phyloP scores from a whole-genome alignment of 2,888 invertebrate genomes.

The Spodoptera picta region DNA sequence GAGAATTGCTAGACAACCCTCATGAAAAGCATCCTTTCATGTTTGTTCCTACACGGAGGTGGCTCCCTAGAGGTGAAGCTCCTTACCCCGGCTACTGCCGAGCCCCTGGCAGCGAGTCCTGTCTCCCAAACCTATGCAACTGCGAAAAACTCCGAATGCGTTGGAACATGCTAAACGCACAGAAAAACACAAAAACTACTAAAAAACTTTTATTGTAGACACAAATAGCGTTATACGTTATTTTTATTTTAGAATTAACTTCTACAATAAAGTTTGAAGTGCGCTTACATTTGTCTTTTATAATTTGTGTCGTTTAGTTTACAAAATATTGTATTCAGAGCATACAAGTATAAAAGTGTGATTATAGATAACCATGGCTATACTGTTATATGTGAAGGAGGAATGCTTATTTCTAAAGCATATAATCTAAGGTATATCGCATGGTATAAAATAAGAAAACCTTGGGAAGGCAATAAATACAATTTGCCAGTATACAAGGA shows the following conservation, averaged over 20 bases:
- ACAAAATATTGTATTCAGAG: conserved; percentile 15
- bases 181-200: too few relatives aligned
- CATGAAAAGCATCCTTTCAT: conserved; percentile 24
- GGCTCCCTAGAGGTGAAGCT: conserved; percentile 71
- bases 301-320: conserved; percentile 7
- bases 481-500: conserved; percentile 14
- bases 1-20: conserved; percentile 44
- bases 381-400: too few relatives aligned
- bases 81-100: conserved; percentile 83
- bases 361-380: conserved; percentile 1
- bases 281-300: conserved; percentile 14
- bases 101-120: conserved; percentile 70
- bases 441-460: background rate
- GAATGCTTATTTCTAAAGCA: too few relatives aligned
- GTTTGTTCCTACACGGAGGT: conserved; percentile 60
- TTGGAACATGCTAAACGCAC: conserved; percentile 58
- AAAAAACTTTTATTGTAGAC: conserved; percentile 24
- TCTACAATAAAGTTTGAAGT: conserved; percentile 13
- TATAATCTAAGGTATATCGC: too few relatives aligned
- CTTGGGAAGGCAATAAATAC: conserved; percentile 17
- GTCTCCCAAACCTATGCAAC: conserved; percentile 74
- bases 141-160: conserved; percentile 68
- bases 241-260: conserved; percentile 12
- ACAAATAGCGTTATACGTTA: conserved; percentile 11
- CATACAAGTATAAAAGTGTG: conserved; percentile 44